Evolutionary conservation across 2,113 vertebrate species (phyloP).

Genomic region (Cyanocitta stelleri): DNA sequence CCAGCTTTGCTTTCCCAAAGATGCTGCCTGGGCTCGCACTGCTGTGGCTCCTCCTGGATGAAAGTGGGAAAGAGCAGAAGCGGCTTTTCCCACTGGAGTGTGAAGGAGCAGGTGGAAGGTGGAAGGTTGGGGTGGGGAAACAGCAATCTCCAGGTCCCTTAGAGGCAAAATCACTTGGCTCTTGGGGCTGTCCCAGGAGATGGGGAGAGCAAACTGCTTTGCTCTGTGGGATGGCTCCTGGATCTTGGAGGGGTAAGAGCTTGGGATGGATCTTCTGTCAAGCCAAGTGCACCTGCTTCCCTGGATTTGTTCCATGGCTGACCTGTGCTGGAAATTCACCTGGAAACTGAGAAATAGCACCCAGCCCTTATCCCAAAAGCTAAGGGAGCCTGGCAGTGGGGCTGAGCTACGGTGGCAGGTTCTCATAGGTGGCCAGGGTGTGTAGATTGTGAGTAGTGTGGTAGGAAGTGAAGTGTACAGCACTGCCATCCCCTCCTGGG

Average conservation of each 20-base stretch:
- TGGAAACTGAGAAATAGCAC: background rate
- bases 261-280: background rate
- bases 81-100: background rate
- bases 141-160: background rate
- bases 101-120: slow-evolving; percentile 3
- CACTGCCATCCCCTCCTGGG: background rate
- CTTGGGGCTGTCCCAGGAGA: background rate
- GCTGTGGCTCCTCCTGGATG: slow-evolving; percentile 20
- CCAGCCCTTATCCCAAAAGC: background rate
- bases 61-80: slow-evolving; percentile 1
- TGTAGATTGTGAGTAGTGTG: rapidly evolving
- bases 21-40: rapidly evolving
- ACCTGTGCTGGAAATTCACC: background rate
- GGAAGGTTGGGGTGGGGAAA: background rate
- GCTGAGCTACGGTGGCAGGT: rapidly evolving
- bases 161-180: background rate
- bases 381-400: background rate
- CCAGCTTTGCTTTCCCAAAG: background rate
- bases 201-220: background rate
- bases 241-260: background rate
- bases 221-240: background rate
- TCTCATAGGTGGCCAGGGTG: rapidly evolving
- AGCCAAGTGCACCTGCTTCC: background rate
- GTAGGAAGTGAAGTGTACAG: background rate
- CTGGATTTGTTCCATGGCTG: background rate